Conservation (phyloP, 2,888 invertebrate species). For the Tipula unca region DNA sequence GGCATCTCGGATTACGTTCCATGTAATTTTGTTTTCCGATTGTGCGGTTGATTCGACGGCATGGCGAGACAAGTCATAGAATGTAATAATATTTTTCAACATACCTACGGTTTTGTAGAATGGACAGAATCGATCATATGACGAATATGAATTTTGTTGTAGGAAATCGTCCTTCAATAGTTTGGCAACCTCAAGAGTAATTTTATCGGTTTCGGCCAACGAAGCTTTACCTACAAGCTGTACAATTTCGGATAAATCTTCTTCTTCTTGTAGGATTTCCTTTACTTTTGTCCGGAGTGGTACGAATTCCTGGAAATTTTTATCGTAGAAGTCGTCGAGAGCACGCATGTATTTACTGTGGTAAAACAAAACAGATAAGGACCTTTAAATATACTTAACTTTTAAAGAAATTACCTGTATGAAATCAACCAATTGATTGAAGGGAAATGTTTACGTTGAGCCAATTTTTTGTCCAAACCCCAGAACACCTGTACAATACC, state of each 20-base stretch:
- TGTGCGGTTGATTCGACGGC: slow-evolving; percentile 97
- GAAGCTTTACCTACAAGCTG: slow-evolving; percentile 99
- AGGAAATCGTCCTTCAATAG: slow-evolving; percentile 98
- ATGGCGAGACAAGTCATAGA: slow-evolving; percentile 97
- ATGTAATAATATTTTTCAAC: slow-evolving; percentile 95
- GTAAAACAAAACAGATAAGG: slow-evolving; percentile 3
- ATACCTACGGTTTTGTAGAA: slow-evolving; percentile 99
- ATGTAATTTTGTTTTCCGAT: slow-evolving; percentile 98
- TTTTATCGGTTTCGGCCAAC: slow-evolving; percentile 97
- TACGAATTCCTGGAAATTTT: slow-evolving; percentile 95
- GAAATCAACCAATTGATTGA: slow-evolving; percentile 99
- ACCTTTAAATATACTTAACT: slow-evolving; percentile 15
- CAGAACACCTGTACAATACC: slow-evolving; percentile 99
- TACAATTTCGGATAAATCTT: slow-evolving; percentile 99
- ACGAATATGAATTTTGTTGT: slow-evolving; percentile 97
- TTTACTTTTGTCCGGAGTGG: slow-evolving; percentile 89
- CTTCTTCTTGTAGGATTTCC: slow-evolving; percentile 97
- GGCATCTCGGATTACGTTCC: slow-evolving; percentile 94
- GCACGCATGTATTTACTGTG: slow-evolving; percentile 95
- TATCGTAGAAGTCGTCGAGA: slow-evolving; percentile 98
- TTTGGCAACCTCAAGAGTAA: slow-evolving; percentile 97
- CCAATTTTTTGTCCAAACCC: slow-evolving; percentile 98
- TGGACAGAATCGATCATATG: slow-evolving; percentile 96
- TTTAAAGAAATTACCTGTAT: slow-evolving; percentile 51
- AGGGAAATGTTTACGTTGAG: slow-evolving; percentile 99